Evolutionary conservation across 2,797 vertebrate species (phyloP), one percentile per base, ranked within the genome.

Genomic region (Pristis pectinata): DNA sequence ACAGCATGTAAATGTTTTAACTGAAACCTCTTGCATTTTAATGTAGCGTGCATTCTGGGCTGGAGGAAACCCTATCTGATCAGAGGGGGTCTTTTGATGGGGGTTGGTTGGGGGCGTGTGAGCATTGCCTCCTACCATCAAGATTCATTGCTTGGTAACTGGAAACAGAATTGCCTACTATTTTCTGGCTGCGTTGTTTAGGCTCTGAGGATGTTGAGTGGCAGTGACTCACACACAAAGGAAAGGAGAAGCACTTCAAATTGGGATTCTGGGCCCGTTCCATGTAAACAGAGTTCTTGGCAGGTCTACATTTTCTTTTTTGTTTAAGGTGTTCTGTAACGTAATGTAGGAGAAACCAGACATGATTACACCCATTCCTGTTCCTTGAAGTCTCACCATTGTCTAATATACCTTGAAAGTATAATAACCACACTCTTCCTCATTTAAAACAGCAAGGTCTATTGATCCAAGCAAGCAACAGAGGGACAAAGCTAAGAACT

Each of bases 131-230:
- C 59, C n/a, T 1, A 19, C 61, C 34, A 91, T 22, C 87, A 37
- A 17, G 87, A 61, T 91, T 91, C 87, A 67, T 67, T 91, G n/a
- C 87, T 41, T 11, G 17, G 87, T 91, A 27, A 91, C 59, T 91
- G 59, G 11, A 41, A 44, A 10, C 19, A 91, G 19, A 41, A 67
- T 64, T 24, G 5, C 87, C 3, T 1, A 64, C 59, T 37, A 24
- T n/a, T 67, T 64, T 91, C 37, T 67, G 37, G 37, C n/a, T 34
- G 34, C 34, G 0, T 37, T 91, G 61, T 22, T 67, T 67, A 41
- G 41, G 59, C 87, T 67, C 22, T 91, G n/a, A 91, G n/a, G 1
- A 17, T 67, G 19, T 22, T 67, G 7, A 24, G n/a, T 89, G 34
- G 13, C 56, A 19, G 85, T 41, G 87, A 41, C 24, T 41, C n/a